These are phyloP conservation scores for Neostethus bicornis DNA, from an alignment of 2,797 vertebrate species.

Conservation along the genomic window DNA sequence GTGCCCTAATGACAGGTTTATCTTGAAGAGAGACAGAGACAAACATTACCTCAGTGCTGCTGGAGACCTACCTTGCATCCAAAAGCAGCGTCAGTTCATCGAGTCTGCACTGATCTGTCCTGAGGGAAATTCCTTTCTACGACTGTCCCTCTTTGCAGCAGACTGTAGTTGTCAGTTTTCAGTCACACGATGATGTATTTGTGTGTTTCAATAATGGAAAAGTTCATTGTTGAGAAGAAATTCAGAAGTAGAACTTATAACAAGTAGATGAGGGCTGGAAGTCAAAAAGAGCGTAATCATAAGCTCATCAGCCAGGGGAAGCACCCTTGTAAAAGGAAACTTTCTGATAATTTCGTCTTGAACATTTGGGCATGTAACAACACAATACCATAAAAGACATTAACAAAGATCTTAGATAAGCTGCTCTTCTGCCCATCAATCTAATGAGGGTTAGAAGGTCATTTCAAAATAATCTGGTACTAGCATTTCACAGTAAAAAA, in stretches of 20 bases:
- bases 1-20: constrained; percentile 69
- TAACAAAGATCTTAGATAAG: not conserved
- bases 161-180: constrained; percentile 71
- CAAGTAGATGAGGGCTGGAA: not conserved
- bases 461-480: not conserved
- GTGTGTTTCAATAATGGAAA: constrained; percentile 65
- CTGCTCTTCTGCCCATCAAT: not conserved
- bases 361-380: not conserved
- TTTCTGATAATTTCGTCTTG: not conserved
- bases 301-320: not conserved
- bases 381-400: not conserved
- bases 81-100: constrained; percentile 63
- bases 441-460: not conserved
- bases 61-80: constrained; percentile 55
- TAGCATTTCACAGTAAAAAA: not conserved
- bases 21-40: constrained; percentile 68
- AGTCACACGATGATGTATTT: constrained; percentile 73
- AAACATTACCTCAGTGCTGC: constrained; percentile 75
- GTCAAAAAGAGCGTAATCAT: not conserved
- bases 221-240: constrained; percentile 56
- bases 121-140: constrained; percentile 73
- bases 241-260: not conserved
- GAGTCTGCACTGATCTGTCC: constrained; percentile 73
- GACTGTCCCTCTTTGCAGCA: constrained; percentile 70
- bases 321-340: not conserved